A percentile compares a stretch with the other conserved stretches of the same genome.
Evolutionary conservation across 1,140 invertebrate genomes (phyloP).

Genomic region (Venustaconcha ellipsiformis): DNA sequence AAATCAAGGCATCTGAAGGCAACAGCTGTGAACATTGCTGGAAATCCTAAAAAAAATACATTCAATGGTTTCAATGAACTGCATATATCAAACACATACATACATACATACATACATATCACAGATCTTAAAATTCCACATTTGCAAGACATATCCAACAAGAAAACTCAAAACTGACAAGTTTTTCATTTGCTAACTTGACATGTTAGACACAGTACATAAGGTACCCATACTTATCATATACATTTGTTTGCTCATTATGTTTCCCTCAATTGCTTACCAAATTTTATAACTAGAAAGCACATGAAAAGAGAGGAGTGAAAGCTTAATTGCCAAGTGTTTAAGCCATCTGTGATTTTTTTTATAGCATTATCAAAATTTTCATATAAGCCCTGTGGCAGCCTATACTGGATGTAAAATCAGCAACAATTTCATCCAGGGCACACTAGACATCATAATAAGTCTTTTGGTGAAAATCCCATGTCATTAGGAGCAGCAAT

Average conservation of each 20-base stretch:
- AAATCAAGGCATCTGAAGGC: constrained; percentile 47
- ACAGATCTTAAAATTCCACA: neutral
- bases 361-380: too few species aligned
- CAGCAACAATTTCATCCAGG: too few species aligned
- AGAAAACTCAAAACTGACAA: neutral
- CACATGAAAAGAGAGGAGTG: neutral
- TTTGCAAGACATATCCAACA: too few species aligned
- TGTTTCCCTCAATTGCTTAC: neutral
- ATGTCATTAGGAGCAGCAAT: too few species aligned
- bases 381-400: too few species aligned
- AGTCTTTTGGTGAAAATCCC: too few species aligned
- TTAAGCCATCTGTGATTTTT: too few species aligned
- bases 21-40: constrained; percentile 46
- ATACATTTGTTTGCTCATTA: neutral
- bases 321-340: neutral
- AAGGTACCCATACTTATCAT: too few species aligned
- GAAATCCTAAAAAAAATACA: constrained; percentile 44
- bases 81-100: neutral
- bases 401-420: too few species aligned
- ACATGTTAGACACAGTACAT: too few species aligned
- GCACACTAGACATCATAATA: too few species aligned
- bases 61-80: neutral
- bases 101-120: too few species aligned
- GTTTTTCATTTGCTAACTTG: neutral
- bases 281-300: neutral